These are phyloP conservation scores for Temnothorax unifasciatus DNA, from an alignment of 2,888 invertebrate genomes.

Conservation along the genomic window DNA sequence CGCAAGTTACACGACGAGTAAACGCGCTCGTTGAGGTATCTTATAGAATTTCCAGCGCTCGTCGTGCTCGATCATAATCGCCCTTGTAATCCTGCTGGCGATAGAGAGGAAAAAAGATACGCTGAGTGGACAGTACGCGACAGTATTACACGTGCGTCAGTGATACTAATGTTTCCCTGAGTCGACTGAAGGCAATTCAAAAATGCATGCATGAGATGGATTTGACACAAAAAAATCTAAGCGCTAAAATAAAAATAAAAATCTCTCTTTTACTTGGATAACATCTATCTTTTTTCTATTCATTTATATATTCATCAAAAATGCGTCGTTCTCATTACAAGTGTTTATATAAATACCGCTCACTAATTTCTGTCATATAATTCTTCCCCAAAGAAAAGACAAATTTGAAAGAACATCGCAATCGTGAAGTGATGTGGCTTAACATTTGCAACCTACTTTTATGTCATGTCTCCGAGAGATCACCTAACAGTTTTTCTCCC, in stretches of 20 bases:
- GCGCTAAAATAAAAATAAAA: neutral
- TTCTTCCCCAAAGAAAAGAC: neutral
- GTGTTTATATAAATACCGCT: neutral
- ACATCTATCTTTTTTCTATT: too few species aligned
- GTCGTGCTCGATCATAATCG: constrained; percentile 54
- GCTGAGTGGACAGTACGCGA: constrained; percentile 16
- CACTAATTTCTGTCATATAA: neutral
- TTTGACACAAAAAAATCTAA: neutral
- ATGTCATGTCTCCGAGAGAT: neutral
- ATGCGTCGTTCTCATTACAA: neutral
- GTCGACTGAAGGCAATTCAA: constrained; percentile 21
- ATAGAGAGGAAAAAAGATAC: constrained; percentile 35
- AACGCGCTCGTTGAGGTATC: constrained; percentile 50
- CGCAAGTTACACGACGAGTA: constrained; percentile 33
- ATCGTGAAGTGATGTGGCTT: neutral
- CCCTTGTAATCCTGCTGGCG: constrained; percentile 43
- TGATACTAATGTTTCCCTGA: constrained; percentile 31
- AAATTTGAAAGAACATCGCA: neutral
- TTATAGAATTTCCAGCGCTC: constrained; percentile 55
- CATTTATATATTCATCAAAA: neutral
- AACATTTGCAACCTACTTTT: neutral
- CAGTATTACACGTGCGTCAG: constrained; percentile 39
- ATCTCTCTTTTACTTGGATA: neutral
- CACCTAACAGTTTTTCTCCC: neutral
- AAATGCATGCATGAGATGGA: constrained; percentile 1